Evolutionary conservation across 1,140 invertebrate genomes (phyloP), one percentile per base, ranked within the genome.

Genomic region (Sinonovacula constricta): DNA sequence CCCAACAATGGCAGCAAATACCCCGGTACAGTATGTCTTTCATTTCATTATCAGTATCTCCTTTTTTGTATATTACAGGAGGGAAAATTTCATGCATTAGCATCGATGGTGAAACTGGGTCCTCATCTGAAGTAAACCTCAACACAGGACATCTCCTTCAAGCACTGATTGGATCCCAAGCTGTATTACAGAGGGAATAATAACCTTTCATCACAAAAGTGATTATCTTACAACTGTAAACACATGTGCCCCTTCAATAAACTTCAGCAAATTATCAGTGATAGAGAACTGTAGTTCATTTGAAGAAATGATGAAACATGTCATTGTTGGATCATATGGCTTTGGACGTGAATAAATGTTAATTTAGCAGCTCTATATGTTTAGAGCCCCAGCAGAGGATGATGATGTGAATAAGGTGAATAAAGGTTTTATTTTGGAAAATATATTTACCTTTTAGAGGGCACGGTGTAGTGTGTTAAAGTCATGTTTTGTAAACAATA

Each of bases 271-370:
- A 18, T 10, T 54, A 45, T 51, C 51, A 1, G 66, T 31, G 51
- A 68, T 53, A 2, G 18, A 31, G 49, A 24, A 51, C 15, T 68
- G 34, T 68, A 7, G 7, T 15, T 53, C 45, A 26, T 68, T 68
- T 54, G 66, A 3, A 53, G 66, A 68, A 54, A 5, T 54, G 24
- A 53, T 68, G 26, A 33, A 53, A 68, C 12, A 68, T 31, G n/a
- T 68, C 15, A 68, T 53, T 68, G 49, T 68, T 53, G 66, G 45
- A 3, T 68, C 66, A 26, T 68, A 68, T 68, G 66, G 45, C 5
- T 66, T 66, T 66, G 39, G 63, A 68, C 30, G 30, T 26, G 62
- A 65, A 65, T 65, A 36, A 65, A 28, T 39, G 33, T 65, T 65
- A n/a, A n/a, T n/a, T n/a, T n/a, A n/a, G n/a, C n/a, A n/a, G n/a